Base-by-base conservation (phyloP, 2,797 vertebrate genomes). In the Eulemur albifrons region DNA sequence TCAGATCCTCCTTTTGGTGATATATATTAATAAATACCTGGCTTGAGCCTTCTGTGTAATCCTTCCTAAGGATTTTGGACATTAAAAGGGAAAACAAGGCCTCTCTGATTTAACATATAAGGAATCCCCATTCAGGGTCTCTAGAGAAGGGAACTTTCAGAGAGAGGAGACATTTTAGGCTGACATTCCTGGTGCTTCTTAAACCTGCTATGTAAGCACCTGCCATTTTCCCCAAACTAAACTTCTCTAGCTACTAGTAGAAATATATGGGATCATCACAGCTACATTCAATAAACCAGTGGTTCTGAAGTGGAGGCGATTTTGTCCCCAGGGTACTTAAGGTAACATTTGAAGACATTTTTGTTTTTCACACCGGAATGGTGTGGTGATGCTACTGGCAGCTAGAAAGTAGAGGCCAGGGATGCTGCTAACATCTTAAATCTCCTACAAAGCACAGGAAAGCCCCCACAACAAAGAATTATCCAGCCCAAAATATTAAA, bases 1-100 rank as follows among this genome's bases (percentile, higher is more conserved):
- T 92, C 61, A 95, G n/a, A 63, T 67, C 23, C 52, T 96, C 38
- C 48, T 70, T 84, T 40, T 84, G 48, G 70, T 93, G 77, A 65
- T 77, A 4, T 61, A 2, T 61, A 59, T 12, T 59, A 59, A 27
- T 27, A 87, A 93, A 73, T 52, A 48, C 14, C 20, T 50, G 40
- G n/a, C 32, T 88, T 67, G 4, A 72, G 14, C 9, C 5, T 25
- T 20, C 54, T 88, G 3, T 35, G 30, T 72, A 79, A 83, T 87
- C 38, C n/a, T 40, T 88, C 32, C 61, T 32, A 92, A 90, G 45
- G n/a, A 70, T 65, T 81, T 23, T 69, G 30, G 38, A 38, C 59
- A 72, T 75, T 67, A 48, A 79, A 93, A 82, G 30, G 48, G 35
- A 48, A 80, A 89, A 48, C 32, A 88, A 92, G 40, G 2, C 21